Base-by-base conservation (phyloP, 2,113 vertebrate genomes). In the Oncorhynchus mykiss region DNA sequence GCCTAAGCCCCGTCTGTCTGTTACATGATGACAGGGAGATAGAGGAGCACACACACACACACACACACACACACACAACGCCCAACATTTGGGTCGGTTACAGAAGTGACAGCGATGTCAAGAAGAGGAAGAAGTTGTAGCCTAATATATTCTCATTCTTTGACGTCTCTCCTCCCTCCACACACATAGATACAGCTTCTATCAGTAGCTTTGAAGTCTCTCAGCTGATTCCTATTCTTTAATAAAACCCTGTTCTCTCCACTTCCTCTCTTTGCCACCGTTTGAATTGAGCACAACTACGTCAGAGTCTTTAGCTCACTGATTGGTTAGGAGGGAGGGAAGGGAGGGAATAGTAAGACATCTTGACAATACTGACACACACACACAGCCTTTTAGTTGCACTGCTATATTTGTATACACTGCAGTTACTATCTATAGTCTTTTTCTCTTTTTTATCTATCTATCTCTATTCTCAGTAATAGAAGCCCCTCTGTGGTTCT, bases 141-240 rank as follows among this genome's bases (percentile, higher is more conserved):
- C 31, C 31, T 34, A 7, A 83, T 84, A 49, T 74, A 62, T 74
- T 80, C 80, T 76, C 78, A 80, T 79, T 82, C 87, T 90, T 88
- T 90, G 83, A 90, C 88, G 87, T 92, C 75, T 86, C 18, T 60
- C 14, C 4, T 20, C 54, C 13, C 13, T 57, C 54, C 54, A 4
- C 4, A 18, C 16, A 62, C 91, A 93, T 62, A 54, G 12, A 54
- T 18, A 54, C 51, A 16, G 14, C 51, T 45, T 88, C 86, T 88
- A 90, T 90, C 90, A 54, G 51, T 86, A 78, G 80, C 86, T 90
- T 84, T 88, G 86, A 85, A 87, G 85, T 79, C 77, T 76, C 75
- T 87, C 85, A 88, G 49, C 73, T 80, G 84, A 90, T 90, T 88
- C 74, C 25, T 0, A 49, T 88, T 90, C 82, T 87, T 82, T 70